Evolutionary conservation across 2,113 vertebrate genomes (phyloP), one percentile per base, ranked within the genome.

Genomic region (Oncorhynchus keta): DNA sequence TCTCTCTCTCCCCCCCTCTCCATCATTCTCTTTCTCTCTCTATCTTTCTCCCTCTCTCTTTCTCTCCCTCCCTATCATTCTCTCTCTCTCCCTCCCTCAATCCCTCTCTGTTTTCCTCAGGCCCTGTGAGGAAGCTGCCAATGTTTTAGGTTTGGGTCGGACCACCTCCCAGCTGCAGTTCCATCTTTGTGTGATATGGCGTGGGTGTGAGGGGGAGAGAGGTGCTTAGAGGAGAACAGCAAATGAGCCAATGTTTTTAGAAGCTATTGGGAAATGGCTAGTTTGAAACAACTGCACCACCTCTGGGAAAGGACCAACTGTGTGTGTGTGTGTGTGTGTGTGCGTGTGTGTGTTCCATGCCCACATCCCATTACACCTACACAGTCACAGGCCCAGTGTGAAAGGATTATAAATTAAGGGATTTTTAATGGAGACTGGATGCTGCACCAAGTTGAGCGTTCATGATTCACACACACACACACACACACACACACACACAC

Each of bases 391-490:
- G 76, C 20, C 55, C n/a, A 45, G 14, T 61, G 78, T 84, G 85
- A 78, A 61, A 83, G 80, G 86, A 86, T 88, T 89, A 87, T 74
- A 90, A 86, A 90, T 90, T 84, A 86, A 80, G 78, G 82, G 83
- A 76, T 76, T 51, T 2, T 64, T 83, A 83, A 88, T 86, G 75
- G 82, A 74, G 65, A 20, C 30, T 62, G n/a, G 4, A 55, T 68
- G 5, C 24, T 5, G 24, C 2, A 14, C 22, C n/a, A 28, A 67
- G 24, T 28, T 3, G 11, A 67, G 65, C 3, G 9, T 22, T 30
- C 13, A 11, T 22, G n/a, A 30, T 30, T 32, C 24, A 48, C 28
- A 3, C 0, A 61, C 32, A 24, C 18, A 28, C 24, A 49, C 59
- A 35, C 48, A 35, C 59, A 76, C 39, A 45, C 48, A 22, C n/a